phyloP scores from a whole-genome alignment of 2,797 vertebrate species.

The Alectoris magna region DNA sequence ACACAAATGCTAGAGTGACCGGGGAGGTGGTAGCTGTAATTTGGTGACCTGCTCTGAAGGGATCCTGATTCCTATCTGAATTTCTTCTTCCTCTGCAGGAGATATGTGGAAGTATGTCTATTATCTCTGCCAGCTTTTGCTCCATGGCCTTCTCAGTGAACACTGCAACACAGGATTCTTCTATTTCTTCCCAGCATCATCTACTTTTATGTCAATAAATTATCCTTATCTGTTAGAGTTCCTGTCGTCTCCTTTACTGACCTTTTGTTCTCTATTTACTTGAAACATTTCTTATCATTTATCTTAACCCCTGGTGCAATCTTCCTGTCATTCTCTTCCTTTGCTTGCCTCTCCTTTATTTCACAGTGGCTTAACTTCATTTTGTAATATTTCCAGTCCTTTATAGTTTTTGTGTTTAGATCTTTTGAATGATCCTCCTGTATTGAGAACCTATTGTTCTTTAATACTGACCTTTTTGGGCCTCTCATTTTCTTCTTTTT shows the following conservation, averaged over 20 bases:
- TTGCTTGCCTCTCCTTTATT: conserved; percentile 49
- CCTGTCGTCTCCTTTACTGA: conserved; percentile 3
- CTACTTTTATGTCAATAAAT: conserved; percentile 60
- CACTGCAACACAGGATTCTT: not conserved
- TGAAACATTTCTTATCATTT: conserved; percentile 66
- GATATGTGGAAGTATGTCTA: not conserved
- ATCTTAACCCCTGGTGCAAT: conserved; percentile 55
- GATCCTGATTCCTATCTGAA: not conserved
- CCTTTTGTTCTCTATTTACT: conserved; percentile 69
- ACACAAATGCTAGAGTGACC: not conserved
- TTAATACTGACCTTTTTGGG: not conserved
- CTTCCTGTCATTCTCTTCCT: conserved; percentile 40
- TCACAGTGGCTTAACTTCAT: conserved; percentile 49
- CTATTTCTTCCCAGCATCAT: conserved; percentile 8
- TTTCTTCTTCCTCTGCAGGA: not conserved
- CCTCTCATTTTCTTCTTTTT: conserved; percentile 6
- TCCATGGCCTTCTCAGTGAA: conserved; percentile 3
- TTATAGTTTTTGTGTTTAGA: conserved; percentile 37
- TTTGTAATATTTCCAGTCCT: conserved; percentile 33
- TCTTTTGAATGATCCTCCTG: conserved; percentile 14
- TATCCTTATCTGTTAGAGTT: conserved; percentile 55
- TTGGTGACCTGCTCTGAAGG: conserved; percentile 12
- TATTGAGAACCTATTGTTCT: not conserved
- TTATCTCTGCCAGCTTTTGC: conserved; percentile 40
- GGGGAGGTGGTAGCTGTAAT: not conserved